A percentile compares a stretch with the other conserved stretches of the same genome.
phyloP scores from a whole-genome alignment of 2,797 vertebrate species.

The Takifugu ocellatus region DNA sequence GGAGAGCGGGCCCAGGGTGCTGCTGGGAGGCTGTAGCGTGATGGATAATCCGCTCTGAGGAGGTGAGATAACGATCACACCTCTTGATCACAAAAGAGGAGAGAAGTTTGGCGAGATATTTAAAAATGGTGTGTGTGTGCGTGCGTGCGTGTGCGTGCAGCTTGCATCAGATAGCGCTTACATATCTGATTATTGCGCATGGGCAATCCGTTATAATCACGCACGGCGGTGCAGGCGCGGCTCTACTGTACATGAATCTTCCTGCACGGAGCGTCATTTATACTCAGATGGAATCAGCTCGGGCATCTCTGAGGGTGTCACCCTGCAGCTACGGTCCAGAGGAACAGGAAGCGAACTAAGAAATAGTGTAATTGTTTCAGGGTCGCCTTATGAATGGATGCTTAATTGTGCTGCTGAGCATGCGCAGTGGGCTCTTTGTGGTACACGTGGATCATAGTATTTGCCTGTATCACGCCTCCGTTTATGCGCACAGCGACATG shows the following conservation, averaged over 20 bases:
- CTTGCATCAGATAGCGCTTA: slow-evolving; percentile 61
- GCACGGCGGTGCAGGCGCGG: slow-evolving; percentile 32
- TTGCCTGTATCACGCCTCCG: not conserved
- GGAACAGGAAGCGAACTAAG: too few relatives aligned
- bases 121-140: slow-evolving; percentile 34
- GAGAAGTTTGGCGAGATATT: slow-evolving; percentile 57
- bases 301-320: slow-evolving; percentile 28
- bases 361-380: slow-evolving; percentile 32
- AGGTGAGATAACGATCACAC: slow-evolving; percentile 52
- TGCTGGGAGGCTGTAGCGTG: not conserved
- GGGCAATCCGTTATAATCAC: slow-evolving; percentile 59
- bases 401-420: slow-evolving; percentile 30
- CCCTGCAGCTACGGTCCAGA: not conserved
- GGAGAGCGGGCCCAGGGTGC: not conserved
- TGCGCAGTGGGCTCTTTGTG: slow-evolving; percentile 18
- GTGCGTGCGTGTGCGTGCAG: slow-evolving; percentile 27
- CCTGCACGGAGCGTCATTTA: slow-evolving; percentile 44
- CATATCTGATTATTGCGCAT: slow-evolving; percentile 67
- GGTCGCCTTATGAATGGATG: slow-evolving; percentile 32
- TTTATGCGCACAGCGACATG: too few relatives aligned
- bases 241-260: slow-evolving; percentile 34
- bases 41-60: slow-evolving; percentile 7
- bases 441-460: slow-evolving; percentile 21
- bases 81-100: too few relatives aligned
- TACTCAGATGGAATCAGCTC: slow-evolving; percentile 51